Base-by-base conservation (phyloP, 1,140 invertebrate species). In the Diabrotica undecimpunctata region DNA sequence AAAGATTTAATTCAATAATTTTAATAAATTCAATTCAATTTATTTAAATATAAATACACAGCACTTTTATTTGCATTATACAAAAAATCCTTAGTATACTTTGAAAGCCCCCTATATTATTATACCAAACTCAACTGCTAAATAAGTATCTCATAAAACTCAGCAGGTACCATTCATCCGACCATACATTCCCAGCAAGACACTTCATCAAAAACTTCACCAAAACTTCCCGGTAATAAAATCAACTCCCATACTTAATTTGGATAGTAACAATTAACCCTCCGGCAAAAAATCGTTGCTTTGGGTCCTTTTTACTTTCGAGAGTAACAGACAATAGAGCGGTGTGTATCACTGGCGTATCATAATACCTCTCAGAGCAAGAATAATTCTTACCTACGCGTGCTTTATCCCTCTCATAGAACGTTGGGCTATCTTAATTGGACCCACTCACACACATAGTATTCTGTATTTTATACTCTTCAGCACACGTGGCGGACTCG, bases 361-460 rank as follows among this genome's bases (percentile, higher is more conserved):
- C 65, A 66, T 62, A 66, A 66, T 66, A 66, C 65, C 65, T 62
- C 65, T 66, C 62, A 66, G 11, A 55, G 54, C 46, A 51, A 13
- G 51, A 61, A 54, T 62, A 62, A 62, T 56, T 60, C 59, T 62
- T 66, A 66, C 37, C 56, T 66, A 55, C 65, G 60, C 65, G 65
- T 66, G 65, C 61, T 66, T 25, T 54, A 58, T 60, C 54, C 59
- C 59, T 61, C 65, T 54, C 61, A 46, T 46, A 46, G 41, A 46
- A 46, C 41, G n/a, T n/a, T 46, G 53, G 46, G 37, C 14, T 9
- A 62, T 62, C 54, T 59, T 66, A 66, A 66, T 66, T 66, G 65
- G 65, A 62, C 60, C 52, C 61, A 57, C 55, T 57, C 55, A n/a
- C 41, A 5, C 41, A 46, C 41, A 25, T 25, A 46, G 41, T 46